Conservation (phyloP, 2,797 vertebrate genomes). For the Halcyon badia region DNA sequence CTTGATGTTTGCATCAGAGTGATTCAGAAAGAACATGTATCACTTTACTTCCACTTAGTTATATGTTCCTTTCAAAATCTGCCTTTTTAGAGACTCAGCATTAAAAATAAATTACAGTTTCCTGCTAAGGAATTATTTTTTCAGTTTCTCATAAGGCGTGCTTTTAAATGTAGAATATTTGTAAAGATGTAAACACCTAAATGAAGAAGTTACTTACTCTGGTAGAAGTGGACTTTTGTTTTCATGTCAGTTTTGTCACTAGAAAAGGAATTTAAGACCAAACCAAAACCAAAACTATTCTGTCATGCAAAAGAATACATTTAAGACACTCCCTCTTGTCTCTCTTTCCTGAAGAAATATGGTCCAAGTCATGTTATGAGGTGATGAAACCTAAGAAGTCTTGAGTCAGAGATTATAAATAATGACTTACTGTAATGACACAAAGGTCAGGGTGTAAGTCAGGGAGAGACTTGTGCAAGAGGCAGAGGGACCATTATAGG, state of each 20-base stretch:
- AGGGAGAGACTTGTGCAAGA: neutral
- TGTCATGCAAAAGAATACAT: neutral
- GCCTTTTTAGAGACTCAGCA: slow-evolving; percentile 2
- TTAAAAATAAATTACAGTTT: slow-evolving; percentile 45
- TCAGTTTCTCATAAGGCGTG: neutral
- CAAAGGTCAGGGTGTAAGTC: neutral
- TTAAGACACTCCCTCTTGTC: neutral
- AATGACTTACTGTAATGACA: neutral
- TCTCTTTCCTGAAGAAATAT: neutral
- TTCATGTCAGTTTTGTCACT: neutral
- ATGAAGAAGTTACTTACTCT: neutral
- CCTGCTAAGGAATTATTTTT: neutral
- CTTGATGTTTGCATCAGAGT: neutral
- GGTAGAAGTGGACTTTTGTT: neutral
- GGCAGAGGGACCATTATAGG: neutral
- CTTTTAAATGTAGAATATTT: neutral
- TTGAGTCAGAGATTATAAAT: neutral
- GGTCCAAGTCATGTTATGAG: neutral
- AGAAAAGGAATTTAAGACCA: neutral
- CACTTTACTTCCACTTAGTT: neutral
- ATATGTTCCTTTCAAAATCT: slow-evolving; percentile 12
- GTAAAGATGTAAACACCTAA: neutral
- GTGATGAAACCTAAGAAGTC: neutral
- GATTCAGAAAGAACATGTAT: neutral
- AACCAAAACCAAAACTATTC: neutral